Evolutionary conservation across 2,797 vertebrate genomes (phyloP), one percentile per base, ranked within the genome.

Genomic region (Amblyopsis hoosieri): DNA sequence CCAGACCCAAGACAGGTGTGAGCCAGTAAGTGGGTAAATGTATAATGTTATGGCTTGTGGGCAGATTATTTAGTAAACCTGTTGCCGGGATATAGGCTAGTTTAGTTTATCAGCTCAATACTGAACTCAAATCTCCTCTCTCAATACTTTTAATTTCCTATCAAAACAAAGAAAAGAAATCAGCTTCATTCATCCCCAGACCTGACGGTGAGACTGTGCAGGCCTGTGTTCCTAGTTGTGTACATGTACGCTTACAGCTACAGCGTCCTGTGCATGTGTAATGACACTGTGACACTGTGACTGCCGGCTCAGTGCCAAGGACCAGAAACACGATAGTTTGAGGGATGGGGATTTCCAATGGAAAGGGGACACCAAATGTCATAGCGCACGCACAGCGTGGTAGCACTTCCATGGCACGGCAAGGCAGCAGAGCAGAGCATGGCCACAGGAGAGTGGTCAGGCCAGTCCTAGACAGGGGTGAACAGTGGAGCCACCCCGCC

Each of bases 401-500:
- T 37, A 37, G 37, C 37, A 37, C 71, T 67, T 64, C 73, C 76
- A 54, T 37, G 63, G 70, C 69, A 71, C 69, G 74, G 59, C 63
- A 72, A 66, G 76, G 76, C 66, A 75, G 48, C 62, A 72, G 69
- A 81, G 79, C 69, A 8, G 50, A 86, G 74, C 66, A 4, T 69
- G 72, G 74, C 79, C 84, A 73, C 82, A 78, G 73, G 63, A 90
- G 85, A 92, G 88, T 79, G 82, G 87, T 89, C 85, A 64, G 75
- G 91, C 88, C 88, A 86, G 91, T 91, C 84, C 50, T 75, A 76
- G 69, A 75, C 82, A 68, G 81, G 78, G 79, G 85, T 85, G 82
- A 88, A 74, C 70, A 60, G 69, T 77, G 71, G 75, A 74, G 78
- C 74, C 74, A 68, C 87, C 82, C 87, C 84, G 83, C 87, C 85